Conservation (phyloP, 2,888 invertebrate genomes). For the Nudaria mundana region DNA sequence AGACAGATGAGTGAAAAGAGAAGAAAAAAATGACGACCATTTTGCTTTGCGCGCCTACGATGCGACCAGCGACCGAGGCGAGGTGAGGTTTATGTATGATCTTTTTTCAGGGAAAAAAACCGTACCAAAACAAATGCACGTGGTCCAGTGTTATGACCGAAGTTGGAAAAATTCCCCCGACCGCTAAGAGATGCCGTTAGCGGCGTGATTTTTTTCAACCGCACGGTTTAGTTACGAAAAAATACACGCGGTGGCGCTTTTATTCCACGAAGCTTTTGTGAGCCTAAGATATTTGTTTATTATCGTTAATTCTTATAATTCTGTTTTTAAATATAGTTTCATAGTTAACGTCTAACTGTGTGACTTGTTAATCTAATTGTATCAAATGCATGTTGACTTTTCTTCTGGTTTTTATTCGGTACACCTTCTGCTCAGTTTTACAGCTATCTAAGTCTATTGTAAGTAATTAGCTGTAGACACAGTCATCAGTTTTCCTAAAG, state of each 20-base stretch:
- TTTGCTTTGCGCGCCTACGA: constrained; percentile 78
- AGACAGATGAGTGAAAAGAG: constrained; percentile 81
- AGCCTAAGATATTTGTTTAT: too few species aligned
- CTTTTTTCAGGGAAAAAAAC: constrained; percentile 77
- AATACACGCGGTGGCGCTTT: constrained; percentile 65
- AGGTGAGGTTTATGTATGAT: constrained; percentile 75
- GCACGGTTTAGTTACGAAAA: constrained; percentile 64
- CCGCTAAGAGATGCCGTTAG: constrained; percentile 77
- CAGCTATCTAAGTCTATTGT: too few species aligned
- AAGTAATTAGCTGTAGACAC: too few species aligned
- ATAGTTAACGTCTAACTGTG: too few species aligned
- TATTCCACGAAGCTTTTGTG: constrained; percentile 34
- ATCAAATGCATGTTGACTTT: too few species aligned
- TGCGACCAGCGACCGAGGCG: too few species aligned
- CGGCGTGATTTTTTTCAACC: constrained; percentile 60
- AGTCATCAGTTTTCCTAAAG: too few species aligned
- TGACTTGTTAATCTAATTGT: too few species aligned
- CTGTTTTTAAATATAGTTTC: too few species aligned
- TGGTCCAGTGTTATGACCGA: constrained; percentile 79
- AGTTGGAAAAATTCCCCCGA: constrained; percentile 66
- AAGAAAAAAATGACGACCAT: constrained; percentile 81
- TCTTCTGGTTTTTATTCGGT: too few species aligned
- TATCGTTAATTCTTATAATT: too few species aligned
- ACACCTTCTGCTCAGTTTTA: too few species aligned
- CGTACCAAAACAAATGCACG: constrained; percentile 81